These are phyloP conservation scores for Acanthornis magna DNA, from an alignment of 2,797 vertebrate genomes.

Conservation along the genomic window DNA sequence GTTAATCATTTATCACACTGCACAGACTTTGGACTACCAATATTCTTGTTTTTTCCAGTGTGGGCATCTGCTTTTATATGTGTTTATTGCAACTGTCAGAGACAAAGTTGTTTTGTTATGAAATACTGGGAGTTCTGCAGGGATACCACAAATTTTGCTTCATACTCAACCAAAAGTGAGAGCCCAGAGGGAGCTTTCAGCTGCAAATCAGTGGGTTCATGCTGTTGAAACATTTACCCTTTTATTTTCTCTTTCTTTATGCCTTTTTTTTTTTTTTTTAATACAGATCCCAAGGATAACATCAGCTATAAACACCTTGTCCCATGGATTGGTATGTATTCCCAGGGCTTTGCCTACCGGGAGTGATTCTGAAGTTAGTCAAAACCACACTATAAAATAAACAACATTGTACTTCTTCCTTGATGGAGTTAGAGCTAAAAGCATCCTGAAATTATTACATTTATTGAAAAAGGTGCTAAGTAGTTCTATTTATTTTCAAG, in stretches of 20 bases:
- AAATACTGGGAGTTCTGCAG: neutral
- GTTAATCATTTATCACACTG: constrained; percentile 11
- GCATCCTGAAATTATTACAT: neutral
- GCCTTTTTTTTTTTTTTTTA: neutral
- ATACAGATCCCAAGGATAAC: constrained; percentile 66
- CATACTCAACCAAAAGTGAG: neutral
- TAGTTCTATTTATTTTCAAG: neutral
- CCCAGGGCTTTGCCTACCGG: neutral
- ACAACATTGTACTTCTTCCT: neutral
- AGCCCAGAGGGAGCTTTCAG: neutral
- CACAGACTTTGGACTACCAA: neutral
- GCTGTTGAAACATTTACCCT: neutral
- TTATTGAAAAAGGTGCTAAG: neutral
- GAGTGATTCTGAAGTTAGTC: neutral
- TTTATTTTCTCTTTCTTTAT: neutral
- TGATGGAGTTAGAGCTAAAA: neutral
- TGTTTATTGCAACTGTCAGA: neutral
- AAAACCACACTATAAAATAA: neutral
- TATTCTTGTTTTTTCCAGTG: neutral
- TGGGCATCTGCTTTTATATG: neutral
- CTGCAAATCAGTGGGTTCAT: neutral
- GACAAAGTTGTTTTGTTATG: neutral
- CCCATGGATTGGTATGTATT: constrained; percentile 71
- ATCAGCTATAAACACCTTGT: constrained; percentile 38
- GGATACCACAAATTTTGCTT: neutral